Evolutionary conservation across 2,113 vertebrate species (phyloP).

Genomic region (Corythoichthys haematopterus): DNA sequence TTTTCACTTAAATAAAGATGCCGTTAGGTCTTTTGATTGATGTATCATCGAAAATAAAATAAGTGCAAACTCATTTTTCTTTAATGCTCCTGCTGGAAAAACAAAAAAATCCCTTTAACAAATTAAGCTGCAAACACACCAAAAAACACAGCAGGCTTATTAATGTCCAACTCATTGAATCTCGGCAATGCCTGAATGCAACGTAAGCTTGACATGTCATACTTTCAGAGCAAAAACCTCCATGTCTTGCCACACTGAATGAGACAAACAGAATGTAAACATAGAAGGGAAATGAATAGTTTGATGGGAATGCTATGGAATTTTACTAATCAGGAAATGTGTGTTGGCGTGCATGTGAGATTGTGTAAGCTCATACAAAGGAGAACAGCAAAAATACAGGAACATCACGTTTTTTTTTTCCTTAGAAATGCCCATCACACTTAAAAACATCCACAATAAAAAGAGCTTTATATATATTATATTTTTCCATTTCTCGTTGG

Average conservation of each 20-base stretch:
- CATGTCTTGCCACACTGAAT: conserved; percentile 1
- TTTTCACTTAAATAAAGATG: not conserved
- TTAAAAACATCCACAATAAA: conserved; percentile 67
- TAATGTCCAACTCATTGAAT: not conserved
- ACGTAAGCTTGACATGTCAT: conserved; percentile 34
- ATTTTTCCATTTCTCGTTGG: conserved; percentile 37
- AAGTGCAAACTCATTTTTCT: not conserved
- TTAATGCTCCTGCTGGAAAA: not conserved
- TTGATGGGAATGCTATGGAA: conserved; percentile 50
- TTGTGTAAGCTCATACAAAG: conserved; percentile 51
- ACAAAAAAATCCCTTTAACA: not conserved
- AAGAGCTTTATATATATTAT: conserved; percentile 61
- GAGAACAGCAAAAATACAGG: conserved; percentile 60
- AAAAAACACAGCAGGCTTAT: not conserved
- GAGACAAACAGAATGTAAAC: conserved; percentile 26
- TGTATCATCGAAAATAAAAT: not conserved
- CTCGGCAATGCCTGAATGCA: conserved; percentile 1
- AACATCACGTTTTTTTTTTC: conserved; percentile 45
- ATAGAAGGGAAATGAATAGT: conserved; percentile 42
- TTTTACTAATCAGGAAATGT: conserved; percentile 37
- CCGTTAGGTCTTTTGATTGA: not conserved
- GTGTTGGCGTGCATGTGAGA: conserved; percentile 18
- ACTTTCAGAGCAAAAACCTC: conserved; percentile 61
- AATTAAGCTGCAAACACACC: not conserved
- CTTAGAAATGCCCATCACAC: conserved; percentile 54